These are phyloP conservation scores for Arctopsyche grandis DNA, from an alignment of 1,140 invertebrate genomes.

Conservation along the genomic window DNA sequence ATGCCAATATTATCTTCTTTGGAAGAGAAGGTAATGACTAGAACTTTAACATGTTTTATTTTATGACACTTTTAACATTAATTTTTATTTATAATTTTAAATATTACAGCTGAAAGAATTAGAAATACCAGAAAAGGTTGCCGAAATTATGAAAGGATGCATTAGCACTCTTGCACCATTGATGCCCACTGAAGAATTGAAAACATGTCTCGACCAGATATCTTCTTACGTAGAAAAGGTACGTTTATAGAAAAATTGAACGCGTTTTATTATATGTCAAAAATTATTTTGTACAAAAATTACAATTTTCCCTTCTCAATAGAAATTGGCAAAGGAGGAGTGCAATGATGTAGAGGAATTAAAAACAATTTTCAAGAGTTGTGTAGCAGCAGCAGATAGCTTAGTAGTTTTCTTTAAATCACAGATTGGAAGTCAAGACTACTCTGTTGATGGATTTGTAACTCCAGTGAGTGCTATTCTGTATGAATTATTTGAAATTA, in stretches of 20 bases:
- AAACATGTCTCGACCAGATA: conserved; percentile 65
- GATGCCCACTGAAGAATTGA: conserved; percentile 65
- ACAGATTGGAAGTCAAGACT: conserved; percentile 49
- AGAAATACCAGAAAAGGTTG: conserved; percentile 54
- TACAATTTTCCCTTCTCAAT: conserved; percentile 43
- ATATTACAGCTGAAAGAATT: conserved; percentile 2
- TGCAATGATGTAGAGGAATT: conserved; percentile 68
- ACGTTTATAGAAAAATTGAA: conserved; percentile 39
- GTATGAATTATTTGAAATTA: conserved; percentile 59
- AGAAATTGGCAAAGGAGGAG: conserved; percentile 63
- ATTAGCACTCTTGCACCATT: conserved; percentile 57
- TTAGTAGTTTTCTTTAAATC: conserved; percentile 6
- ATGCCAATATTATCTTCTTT: conserved; percentile 12
- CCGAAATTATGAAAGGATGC: conserved; percentile 62
- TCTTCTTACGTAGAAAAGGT: conserved; percentile 72
- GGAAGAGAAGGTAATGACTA: conserved; percentile 35
- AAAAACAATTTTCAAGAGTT: conserved; percentile 63
- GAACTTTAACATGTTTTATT: background rate
- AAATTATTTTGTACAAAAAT: background rate
- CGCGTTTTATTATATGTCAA: conserved; percentile 5
- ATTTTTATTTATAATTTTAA: background rate
- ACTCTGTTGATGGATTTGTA: background rate
- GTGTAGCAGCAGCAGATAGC: conserved; percentile 14
- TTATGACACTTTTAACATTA: background rate
- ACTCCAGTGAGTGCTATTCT: conserved; percentile 62